Base-by-base conservation (phyloP, 2,888 invertebrate species). In the Heliconius charithonia region DNA sequence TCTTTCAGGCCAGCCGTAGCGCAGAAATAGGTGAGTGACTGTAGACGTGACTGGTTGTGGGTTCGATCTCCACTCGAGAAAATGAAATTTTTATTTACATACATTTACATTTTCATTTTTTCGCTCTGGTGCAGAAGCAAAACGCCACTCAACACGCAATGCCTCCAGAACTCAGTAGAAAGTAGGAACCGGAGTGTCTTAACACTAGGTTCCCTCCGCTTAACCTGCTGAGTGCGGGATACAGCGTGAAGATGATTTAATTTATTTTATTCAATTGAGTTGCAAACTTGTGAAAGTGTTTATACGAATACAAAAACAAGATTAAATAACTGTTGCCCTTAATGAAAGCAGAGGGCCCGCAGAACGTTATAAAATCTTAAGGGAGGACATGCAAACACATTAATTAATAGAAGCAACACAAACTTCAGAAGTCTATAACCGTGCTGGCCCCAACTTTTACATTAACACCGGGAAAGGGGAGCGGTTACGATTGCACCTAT, bases 401-500 rank as follows among this genome's bases (percentile, higher is more conserved):
- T 91, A 93, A 93, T 92, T 94, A 91, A 91, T 90, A 90, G 92
- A 89, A 91, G 87, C 89, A 89, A 89, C 89, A 90, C 89, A 91
- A 94, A 93, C 91, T 93, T 91, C 88, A 87, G 86, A 92, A 92
- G 90, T 90, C 90, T 86, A 87, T 88, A 87, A 85, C 87, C 84
- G 87, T 87, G 86, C 88, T 86, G 87, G 83, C 83, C 82, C 82
- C 81, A 94, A 94, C 94, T 94, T 94, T 91, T 92, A 87, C 95
- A 94, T 94, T 93, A 93, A 89, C 87, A 89, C 87, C 83, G 85
- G 84, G 86, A 87, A 85, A 86, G 88, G 87, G 83, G 87, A 89
- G 89, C 90, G 91, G 91, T 92, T 93, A 92, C 86, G 89, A 90
- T 88, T 87, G 88, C 90, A 89, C 90, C 89, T 90, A 90, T 89